Conservation (phyloP, 30 jellyfish, hydroid and myxozoan genomes). For the Hydractinia symbiolongicarpus region DNA sequence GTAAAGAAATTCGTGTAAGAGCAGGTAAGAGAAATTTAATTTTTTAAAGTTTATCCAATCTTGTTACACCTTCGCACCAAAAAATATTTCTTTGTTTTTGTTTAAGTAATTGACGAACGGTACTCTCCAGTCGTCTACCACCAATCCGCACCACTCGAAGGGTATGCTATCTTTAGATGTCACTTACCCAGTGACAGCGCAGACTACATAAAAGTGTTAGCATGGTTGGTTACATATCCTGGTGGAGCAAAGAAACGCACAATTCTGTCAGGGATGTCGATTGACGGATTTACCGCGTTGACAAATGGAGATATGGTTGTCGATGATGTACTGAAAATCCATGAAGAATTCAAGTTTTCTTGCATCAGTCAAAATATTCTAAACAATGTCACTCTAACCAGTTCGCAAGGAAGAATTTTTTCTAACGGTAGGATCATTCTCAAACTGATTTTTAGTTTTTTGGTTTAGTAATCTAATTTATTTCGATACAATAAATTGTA, state of each 20-base stretch:
- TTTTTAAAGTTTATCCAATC: neutral
- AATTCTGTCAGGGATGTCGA: slow-evolving; percentile 37
- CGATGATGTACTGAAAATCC: slow-evolving; percentile 28
- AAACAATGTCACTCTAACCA: slow-evolving; percentile 40
- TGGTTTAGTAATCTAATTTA: too few species aligned
- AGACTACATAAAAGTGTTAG: slow-evolving; percentile 40
- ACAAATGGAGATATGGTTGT: slow-evolving; percentile 49
- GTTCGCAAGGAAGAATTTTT: slow-evolving; percentile 54
- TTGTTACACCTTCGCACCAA: neutral
- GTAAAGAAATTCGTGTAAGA: slow-evolving; percentile 39
- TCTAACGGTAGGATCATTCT: slow-evolving; percentile 36
- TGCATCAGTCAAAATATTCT: slow-evolving; percentile 50
- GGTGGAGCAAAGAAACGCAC: slow-evolving; percentile 26
- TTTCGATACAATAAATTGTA: too few species aligned
- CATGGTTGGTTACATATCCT: slow-evolving; percentile 63
- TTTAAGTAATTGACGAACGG: slow-evolving; percentile 56
- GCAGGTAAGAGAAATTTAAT: slow-evolving; percentile 54
- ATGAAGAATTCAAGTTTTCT: slow-evolving; percentile 48
- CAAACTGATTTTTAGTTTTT: neutral
- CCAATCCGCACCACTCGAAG: slow-evolving; percentile 52
- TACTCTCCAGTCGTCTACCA: slow-evolving; percentile 83
- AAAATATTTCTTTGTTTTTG: neutral
- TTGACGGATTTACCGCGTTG: slow-evolving; percentile 54
- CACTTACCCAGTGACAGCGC: slow-evolving; percentile 31
- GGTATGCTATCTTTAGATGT: slow-evolving; percentile 74